Conservation (phyloP, 2,113 vertebrate species). For the Eurypyga helias region DNA sequence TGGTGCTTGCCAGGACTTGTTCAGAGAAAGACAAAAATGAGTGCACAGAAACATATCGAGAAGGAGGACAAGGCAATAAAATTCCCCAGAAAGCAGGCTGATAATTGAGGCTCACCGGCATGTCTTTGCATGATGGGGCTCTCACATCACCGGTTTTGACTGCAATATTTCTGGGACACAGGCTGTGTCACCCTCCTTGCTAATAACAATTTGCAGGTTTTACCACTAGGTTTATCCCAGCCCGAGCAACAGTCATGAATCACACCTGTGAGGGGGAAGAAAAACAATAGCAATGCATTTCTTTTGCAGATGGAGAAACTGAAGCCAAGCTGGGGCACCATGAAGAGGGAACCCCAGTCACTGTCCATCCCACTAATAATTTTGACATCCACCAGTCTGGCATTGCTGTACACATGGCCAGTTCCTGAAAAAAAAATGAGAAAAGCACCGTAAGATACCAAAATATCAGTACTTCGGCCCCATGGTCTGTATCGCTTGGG, state of each 20-base stretch:
- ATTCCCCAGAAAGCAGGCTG: background rate
- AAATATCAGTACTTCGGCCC: background rate
- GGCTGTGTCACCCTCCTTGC: background rate
- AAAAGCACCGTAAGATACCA: background rate
- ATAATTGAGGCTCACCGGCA: background rate
- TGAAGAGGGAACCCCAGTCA: background rate
- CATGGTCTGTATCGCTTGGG: no score
- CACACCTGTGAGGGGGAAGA: background rate
- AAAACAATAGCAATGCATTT: background rate
- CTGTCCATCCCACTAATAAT: background rate
- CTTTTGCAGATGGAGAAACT: background rate
- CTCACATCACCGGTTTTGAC: background rate
- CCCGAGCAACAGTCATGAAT: background rate
- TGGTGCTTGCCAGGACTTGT: background rate
- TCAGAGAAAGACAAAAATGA: constrained; percentile 8
- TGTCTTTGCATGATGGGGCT: background rate
- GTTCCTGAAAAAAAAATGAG: background rate
- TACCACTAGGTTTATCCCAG: background rate
- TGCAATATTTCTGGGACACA: background rate
- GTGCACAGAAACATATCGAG: background rate
- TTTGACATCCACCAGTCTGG: fast-evolving
- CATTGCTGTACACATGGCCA: background rate
- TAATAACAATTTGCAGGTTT: background rate
- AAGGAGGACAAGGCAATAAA: background rate
- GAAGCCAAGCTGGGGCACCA: background rate